phyloP scores from a whole-genome alignment of 2,888 invertebrate species.

The Hypolimnas misippus region DNA sequence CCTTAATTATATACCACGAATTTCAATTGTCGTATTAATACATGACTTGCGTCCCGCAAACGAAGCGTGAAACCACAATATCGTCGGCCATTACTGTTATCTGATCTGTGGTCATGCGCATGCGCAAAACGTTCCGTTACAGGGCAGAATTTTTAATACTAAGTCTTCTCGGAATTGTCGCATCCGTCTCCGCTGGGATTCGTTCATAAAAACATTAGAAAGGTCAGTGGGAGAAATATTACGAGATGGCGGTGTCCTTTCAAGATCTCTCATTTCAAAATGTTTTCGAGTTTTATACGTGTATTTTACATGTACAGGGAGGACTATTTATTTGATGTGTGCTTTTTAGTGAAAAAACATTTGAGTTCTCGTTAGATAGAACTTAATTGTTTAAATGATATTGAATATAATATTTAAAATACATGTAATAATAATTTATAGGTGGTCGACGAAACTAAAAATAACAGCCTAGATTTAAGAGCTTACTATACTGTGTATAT shows the following conservation, averaged over 20 bases:
- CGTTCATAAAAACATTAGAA: conserved; percentile 4
- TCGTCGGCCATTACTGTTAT: conserved; percentile 34
- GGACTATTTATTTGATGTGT: too few relatives aligned
- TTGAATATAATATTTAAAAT: too few relatives aligned
- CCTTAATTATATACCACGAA: conserved; percentile 32
- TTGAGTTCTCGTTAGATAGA: too few relatives aligned
- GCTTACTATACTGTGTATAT: too few relatives aligned
- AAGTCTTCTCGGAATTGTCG: conserved; percentile 27
- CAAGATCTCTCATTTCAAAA: neutral
- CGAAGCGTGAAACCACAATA: conserved; percentile 30
- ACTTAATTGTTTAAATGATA: too few relatives aligned
- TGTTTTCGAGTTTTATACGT: neutral
- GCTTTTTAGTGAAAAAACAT: too few relatives aligned
- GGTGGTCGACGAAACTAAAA: too few relatives aligned
- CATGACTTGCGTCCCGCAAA: conserved; percentile 28
- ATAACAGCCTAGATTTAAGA: too few relatives aligned
- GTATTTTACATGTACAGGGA: neutral
- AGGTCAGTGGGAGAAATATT: neutral
- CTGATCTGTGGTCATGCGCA: conserved; percentile 33
- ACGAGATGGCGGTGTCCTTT: conserved; percentile 1
- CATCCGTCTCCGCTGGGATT: conserved; percentile 16
- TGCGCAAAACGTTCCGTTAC: conserved; percentile 33
- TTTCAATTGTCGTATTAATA: conserved; percentile 35
- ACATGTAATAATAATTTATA: too few relatives aligned
- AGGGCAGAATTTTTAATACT: conserved; percentile 30